Conservation (phyloP, 35 echinoderm and acorn worm species). For the Acanthaster planci region DNA sequence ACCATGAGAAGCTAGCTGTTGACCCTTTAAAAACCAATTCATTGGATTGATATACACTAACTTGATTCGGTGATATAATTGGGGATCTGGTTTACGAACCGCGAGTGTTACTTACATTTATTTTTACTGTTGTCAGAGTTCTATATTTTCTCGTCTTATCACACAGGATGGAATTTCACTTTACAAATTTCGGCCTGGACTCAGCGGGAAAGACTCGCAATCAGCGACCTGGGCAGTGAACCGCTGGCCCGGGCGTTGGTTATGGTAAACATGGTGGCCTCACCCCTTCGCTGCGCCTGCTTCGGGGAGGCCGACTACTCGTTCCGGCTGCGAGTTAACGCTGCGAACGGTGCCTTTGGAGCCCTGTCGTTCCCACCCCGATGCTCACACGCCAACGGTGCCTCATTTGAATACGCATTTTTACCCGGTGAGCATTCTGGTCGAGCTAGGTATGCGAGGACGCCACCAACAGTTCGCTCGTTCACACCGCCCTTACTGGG, state of each 20-base stretch:
- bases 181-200: constrained; percentile 1
- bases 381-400: background rate
- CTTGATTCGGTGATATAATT: no score
- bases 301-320: background rate
- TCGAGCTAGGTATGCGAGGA: no score
- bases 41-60: no score
- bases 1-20: no score
- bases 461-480: no score
- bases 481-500: no score
- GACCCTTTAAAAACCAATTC: no score
- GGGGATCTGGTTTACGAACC: no score
- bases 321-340: background rate
- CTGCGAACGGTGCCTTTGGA: constrained; percentile 4
- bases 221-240: background rate
- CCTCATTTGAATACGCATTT: constrained; percentile 6
- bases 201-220: background rate
- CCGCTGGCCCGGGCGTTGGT: background rate
- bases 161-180: constrained; percentile 12
- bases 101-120: no score
- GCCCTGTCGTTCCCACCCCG: background rate
- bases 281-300: background rate
- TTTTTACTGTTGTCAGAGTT: no score
- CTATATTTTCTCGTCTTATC: background rate
- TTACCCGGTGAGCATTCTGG: background rate
- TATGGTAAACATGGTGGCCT: background rate